Base-by-base conservation (phyloP, 2,113 vertebrate species). In the Phaethornis superciliosus region DNA sequence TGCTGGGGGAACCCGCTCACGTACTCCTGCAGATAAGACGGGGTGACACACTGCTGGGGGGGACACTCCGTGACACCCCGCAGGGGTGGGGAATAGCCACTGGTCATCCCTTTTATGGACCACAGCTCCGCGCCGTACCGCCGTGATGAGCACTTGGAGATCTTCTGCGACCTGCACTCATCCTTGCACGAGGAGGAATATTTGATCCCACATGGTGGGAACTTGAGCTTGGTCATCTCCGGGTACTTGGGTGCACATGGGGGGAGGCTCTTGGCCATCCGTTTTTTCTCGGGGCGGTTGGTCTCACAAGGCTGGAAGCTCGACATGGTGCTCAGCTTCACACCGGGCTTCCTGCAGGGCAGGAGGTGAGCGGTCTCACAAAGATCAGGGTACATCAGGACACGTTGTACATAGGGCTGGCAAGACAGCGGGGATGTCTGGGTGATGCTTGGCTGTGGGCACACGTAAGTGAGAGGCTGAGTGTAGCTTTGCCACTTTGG, bases 201-300 rank as follows among this genome's bases (percentile, higher is more conserved):
- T 30, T 32, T 88, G 83, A 95, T 14, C 27, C 80, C 94, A 30
- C 96, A 96, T 0, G 94, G 94, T 19, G 95, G 95, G 59, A 44
- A 95, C 70, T 58, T 80, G 62, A 96, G 88, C 32, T 70, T 78
- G 33, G 20, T 5, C 0, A 89, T 93, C 60, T 94, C 91, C 1
- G 89, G 95, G 68, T 89, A 96, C 64, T 52, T 40, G 4, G 93
- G 83, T 0, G 91, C 93, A 0, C 95, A 96, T 0, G 95, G 94
- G 0, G 95, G 95, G 24, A 95, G 91, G 72, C 94, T 95, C 60
- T 82, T 65, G 51, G 95, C 80, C 20, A 5, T 2, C 0, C 51
- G 59, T 0, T 20, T 88, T 7, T 77, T 46, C 55, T 70, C 80
- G 0, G 6, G 8, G 2, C 1, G 1, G 13, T 8, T 3, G 4